A percentile compares a stretch with the other conserved stretches of the same genome.
Evolutionary conservation across 92 coral and sea anemone genomes (phyloP).

Genomic region (Parazoanthus darwini): DNA sequence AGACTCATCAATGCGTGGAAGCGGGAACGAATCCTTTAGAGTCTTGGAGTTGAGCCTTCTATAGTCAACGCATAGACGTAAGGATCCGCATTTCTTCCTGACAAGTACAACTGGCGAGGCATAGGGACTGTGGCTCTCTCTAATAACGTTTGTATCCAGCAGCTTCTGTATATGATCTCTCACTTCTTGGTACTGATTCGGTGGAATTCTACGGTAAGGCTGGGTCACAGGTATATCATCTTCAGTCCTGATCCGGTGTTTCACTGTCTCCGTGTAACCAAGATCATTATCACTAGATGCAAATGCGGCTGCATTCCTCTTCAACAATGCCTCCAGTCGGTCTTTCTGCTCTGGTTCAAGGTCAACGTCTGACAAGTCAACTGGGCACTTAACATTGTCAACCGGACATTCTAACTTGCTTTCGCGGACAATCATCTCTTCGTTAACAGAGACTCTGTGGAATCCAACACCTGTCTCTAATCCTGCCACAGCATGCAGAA

Average conservation of each 20-base stretch:
- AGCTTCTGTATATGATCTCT: constrained; percentile 55
- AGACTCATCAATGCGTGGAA: constrained; percentile 54
- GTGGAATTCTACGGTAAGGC: constrained; percentile 43
- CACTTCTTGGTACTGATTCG: constrained; percentile 49
- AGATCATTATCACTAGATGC: constrained; percentile 47
- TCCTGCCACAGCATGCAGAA: constrained; percentile 9
- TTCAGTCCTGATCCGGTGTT: constrained; percentile 49
- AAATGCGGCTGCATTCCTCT: too few species aligned
- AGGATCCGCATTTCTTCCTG: constrained; percentile 49
- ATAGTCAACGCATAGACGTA: constrained; percentile 48
- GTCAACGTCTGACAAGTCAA: constrained; percentile 44
- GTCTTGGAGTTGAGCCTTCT: constrained; percentile 47
- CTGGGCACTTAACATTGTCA: constrained; percentile 43
- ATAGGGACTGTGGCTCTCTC: constrained; percentile 58
- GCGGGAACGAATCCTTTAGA: constrained; percentile 42
- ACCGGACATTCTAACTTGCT: neutral
- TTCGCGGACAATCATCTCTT: constrained; percentile 42
- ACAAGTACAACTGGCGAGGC: constrained; percentile 55
- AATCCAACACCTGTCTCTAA: constrained; percentile 8
- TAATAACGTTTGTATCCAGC: constrained; percentile 15
- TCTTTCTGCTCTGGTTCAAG: constrained; percentile 50
- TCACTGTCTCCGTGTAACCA: constrained; percentile 54
- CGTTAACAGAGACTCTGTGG: constrained; percentile 45
- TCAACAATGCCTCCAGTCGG: constrained; percentile 37
- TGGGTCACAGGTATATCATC: constrained; percentile 45